Evolutionary conservation across 2,888 invertebrate species (phyloP).

Genomic region (Odontothrips loti): DNA sequence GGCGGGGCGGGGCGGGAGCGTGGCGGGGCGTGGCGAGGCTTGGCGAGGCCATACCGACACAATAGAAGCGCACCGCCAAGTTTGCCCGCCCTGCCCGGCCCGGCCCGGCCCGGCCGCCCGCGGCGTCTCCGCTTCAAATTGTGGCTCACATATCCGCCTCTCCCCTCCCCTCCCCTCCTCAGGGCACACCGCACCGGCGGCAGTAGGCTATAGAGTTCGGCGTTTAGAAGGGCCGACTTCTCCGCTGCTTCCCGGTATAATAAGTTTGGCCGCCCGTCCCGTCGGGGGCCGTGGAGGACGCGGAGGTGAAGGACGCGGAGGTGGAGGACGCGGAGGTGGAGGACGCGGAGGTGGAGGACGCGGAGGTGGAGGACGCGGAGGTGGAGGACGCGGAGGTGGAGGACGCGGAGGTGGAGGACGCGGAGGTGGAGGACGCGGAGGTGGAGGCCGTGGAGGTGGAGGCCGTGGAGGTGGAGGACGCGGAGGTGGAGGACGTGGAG

Average conservation of each 20-base stretch:
- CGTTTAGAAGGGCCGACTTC: neutral
- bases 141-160: neutral
- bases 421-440: too few species aligned
- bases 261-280: neutral
- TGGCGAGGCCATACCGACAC: neutral
- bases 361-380: too few species aligned
- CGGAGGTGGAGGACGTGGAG: too few species aligned
- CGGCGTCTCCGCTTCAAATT: neutral
- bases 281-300: neutral
- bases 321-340: too few species aligned
- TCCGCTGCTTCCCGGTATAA: neutral
- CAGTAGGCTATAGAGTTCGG: neutral
- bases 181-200: too few species aligned
- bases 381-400: too few species aligned
- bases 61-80: constrained; percentile 1
- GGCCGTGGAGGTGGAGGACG: too few species aligned
- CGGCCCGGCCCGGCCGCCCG: constrained; percentile 1
- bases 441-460: too few species aligned
- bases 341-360: too few species aligned
- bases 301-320: too few species aligned
- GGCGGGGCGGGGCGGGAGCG: neutral
- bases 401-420: too few species aligned
- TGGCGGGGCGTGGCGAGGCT: neutral
- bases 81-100: neutral
- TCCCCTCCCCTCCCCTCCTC: neutral